Evolutionary conservation across 2,113 vertebrate genomes (phyloP), one percentile per base, ranked within the genome.

Genomic region (Formicarius rufipectus): DNA sequence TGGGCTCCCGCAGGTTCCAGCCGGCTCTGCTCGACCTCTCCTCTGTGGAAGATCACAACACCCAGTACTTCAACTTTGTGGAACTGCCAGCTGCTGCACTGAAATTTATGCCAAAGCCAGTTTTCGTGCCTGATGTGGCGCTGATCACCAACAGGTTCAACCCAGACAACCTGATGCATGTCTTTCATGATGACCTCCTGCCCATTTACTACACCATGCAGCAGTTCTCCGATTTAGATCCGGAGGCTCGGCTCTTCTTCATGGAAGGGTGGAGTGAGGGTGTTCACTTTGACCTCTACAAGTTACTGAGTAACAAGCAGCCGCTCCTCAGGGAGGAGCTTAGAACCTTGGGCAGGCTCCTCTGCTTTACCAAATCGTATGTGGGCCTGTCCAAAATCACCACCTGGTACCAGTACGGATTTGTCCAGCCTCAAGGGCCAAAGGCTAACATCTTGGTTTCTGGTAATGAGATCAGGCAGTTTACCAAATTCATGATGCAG

Each of bases 321-420:
- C 99, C 99, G 0, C 98, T 99, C 7, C 97, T 99, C 64, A 99
- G 98, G 79, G 98, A 99, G 13, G 99, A 99, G 96, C 98, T 99
- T 27, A 98, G 97, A 97, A 97, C 98, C 68, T 98, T 99, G 82
- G 99, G 99, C 62, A 98, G 99, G 76, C 98, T 99, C 17, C 98
- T 99, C 90, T 99, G 99, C 97, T 99, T 99, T 79, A 99, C 99
- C 7, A 99, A 99, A 39, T 99, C 99, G 0, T 99, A 99, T 0
- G 98, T 99, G 67, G 99, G 99, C 12, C 97, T 99, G 71, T 99
- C 99, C 92, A 99, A 99, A 97, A 98, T 98, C 98, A 99, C 99
- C 60, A 99, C 99, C 33, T 99, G 99, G 99, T 99, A 99, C 97
- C 99, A 99, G 90, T 99, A 99, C 0, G 99, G 99, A 28, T 99